Base-by-base conservation (phyloP, 2,888 invertebrate genomes). In the Pocota personata region DNA sequence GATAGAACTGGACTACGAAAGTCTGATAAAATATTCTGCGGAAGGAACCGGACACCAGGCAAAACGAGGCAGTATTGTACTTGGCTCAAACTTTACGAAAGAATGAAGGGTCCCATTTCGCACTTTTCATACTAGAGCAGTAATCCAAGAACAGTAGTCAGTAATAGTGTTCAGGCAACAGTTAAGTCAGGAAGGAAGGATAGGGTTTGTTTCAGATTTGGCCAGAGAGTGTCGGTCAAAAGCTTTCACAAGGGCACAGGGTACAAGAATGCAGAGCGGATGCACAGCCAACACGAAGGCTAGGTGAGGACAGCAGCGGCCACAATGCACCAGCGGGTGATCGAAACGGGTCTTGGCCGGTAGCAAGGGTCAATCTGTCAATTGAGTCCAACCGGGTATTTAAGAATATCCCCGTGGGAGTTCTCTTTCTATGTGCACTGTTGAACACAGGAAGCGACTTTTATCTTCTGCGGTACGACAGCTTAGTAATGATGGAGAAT, bases 1-100 rank as follows among this genome's bases (percentile, higher is more conserved):
- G 1, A 69, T 87, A 8, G 46, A 62, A 0, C 21, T 67, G 24
- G 19, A 67, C 16, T 19, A 50, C 6, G 37, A 19, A 7, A 66
- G 57, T 19, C 6, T 75, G 2, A 64, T 64, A 8, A n/a, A 50
- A 0, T 75, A 64, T 8, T 75, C 52, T 27, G 35, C 64, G 19
- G 73, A 62, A 24, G 73, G 73, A 12, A 60, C 62, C 66, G 5
- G 58, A 67, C 46, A 24, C 57, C 3, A 66, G 62, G 37, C 57
- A 57, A 21, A 67, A 77, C 16, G 66, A 67, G 21, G 21, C 32
- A 6, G 30, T 57, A 2, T 12, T 71, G 10, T 71, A 71, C 14
- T 14, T 12, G 66, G 16, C 8, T 50, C 12, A 43, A 32, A 10
- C 52, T 73, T 5, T 62, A 73, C 30, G 73, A 73, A 7, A 55